Evolutionary conservation across 2,888 invertebrate species (phyloP).

Genomic region (Temnothorax unifasciatus): DNA sequence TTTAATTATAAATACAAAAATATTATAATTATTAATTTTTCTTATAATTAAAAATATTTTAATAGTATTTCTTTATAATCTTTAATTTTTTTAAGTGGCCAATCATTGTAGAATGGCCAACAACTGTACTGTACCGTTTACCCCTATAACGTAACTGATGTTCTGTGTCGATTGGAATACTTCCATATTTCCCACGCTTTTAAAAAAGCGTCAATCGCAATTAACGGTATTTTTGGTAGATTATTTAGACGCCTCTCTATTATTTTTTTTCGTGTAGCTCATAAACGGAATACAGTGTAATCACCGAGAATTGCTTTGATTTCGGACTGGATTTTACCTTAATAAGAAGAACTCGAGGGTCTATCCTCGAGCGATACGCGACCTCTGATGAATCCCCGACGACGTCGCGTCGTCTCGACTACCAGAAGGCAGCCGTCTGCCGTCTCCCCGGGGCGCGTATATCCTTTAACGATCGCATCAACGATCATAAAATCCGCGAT

Average conservation of each 20-base stretch:
- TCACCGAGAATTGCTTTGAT: conserved; percentile 4
- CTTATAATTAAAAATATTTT: too few relatives aligned
- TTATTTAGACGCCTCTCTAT: not conserved
- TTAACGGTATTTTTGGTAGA: not conserved
- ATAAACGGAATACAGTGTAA: not conserved
- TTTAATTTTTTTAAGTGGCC: too few relatives aligned
- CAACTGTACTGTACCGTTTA: too few relatives aligned
- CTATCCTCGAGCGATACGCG: not conserved
- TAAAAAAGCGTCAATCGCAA: not conserved
- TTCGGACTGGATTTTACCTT: not conserved
- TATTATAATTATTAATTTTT: too few relatives aligned
- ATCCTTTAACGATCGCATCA: conserved; percentile 68
- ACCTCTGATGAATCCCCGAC: conserved; percentile 30
- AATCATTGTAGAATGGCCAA: too few relatives aligned
- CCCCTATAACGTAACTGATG: too few relatives aligned
- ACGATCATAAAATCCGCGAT: conserved; percentile 73
- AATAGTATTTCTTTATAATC: too few relatives aligned
- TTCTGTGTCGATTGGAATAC: too few relatives aligned
- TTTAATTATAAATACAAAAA: too few relatives aligned
- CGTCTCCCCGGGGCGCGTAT: conserved; percentile 47
- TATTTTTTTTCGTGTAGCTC: not conserved
- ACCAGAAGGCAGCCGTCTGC: conserved; percentile 24
- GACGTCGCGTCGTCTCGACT: conserved; percentile 22
- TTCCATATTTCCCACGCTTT: not conserved
- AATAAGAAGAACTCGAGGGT: conserved; percentile 30